A percentile compares a stretch with the other conserved stretches of the same genome.
These are phyloP conservation scores for Plestiodon gilberti DNA, from an alignment of 2,113 vertebrate species.

Conservation along the genomic window DNA sequence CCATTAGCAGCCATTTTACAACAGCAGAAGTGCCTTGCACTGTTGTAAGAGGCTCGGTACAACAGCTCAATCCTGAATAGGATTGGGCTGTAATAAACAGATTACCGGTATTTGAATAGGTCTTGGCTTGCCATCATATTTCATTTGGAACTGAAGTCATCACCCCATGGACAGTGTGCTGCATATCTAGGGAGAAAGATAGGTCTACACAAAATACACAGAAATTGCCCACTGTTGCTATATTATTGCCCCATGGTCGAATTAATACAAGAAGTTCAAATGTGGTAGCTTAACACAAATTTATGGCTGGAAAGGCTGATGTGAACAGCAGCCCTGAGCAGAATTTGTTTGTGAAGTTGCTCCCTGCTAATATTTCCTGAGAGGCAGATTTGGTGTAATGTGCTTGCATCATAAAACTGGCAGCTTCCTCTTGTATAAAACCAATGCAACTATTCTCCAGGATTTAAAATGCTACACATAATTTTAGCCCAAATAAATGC, in stretches of 20 bases:
- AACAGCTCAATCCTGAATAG: no score
- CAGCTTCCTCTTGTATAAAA: neutral
- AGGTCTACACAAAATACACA: neutral
- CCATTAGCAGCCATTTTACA: no score
- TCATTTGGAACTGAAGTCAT: no score
- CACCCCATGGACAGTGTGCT: no score
- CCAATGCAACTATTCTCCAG: neutral
- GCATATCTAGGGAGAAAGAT: neutral
- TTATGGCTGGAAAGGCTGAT: slow-evolving; percentile 28
- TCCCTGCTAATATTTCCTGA: neutral
- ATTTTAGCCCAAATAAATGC: neutral
- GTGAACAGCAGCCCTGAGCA: slow-evolving; percentile 34
- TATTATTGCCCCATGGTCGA: neutral
- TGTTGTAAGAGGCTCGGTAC: no score
- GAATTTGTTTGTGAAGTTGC: slow-evolving; percentile 25
- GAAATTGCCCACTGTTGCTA: neutral
- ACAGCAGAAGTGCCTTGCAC: no score
- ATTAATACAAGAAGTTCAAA: neutral
- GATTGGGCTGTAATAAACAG: no score
- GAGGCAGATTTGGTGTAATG: neutral
- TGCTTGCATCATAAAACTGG: rapidly evolving
- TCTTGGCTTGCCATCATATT: no score
- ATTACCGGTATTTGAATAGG: no score
- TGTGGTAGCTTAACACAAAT: neutral
- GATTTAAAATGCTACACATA: slow-evolving; percentile 21